A percentile compares a stretch with the other conserved stretches of the same genome.
phyloP scores from a whole-genome alignment of 2,888 invertebrate species.

The Apamea crenata region DNA sequence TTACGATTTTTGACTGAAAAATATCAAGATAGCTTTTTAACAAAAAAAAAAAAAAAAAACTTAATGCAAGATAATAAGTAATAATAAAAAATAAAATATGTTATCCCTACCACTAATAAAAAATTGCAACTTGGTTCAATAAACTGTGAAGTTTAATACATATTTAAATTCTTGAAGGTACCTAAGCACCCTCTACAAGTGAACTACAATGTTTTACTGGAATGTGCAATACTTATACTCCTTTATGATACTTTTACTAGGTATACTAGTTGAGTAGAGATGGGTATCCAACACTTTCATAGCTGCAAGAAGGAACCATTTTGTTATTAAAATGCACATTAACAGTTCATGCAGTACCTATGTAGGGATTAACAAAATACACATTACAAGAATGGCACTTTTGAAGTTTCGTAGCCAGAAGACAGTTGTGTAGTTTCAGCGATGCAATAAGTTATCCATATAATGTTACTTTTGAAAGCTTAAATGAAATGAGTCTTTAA shows the following conservation, averaged over 20 bases:
- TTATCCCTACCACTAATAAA: slow-evolving; percentile 50
- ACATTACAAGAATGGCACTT: slow-evolving; percentile 36
- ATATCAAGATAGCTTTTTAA: slow-evolving; percentile 1
- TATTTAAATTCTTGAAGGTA: slow-evolving; percentile 27
- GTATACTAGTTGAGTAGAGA: not conserved
- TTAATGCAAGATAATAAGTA: slow-evolving; percentile 4
- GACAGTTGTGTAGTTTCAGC: slow-evolving; percentile 14
- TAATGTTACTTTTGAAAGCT: slow-evolving; percentile 30
- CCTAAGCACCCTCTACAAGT: not conserved
- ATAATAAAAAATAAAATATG: slow-evolving; percentile 11
- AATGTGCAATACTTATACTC: not conserved
- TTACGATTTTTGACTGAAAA: slow-evolving; percentile 18
- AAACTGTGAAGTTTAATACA: not conserved
- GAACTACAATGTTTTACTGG: not conserved
- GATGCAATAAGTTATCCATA: slow-evolving; percentile 21
- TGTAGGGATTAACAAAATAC: slow-evolving; percentile 6
- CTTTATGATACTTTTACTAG: not conserved
- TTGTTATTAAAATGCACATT: not conserved
- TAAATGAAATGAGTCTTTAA: slow-evolving; percentile 23
- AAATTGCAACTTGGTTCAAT: slow-evolving; percentile 37
- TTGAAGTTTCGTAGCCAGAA: slow-evolving; percentile 22
- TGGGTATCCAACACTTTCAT: not conserved
- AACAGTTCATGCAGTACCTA: not conserved
- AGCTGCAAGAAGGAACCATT: not conserved
- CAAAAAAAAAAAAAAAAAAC: slow-evolving; percentile 8